Evolutionary conservation across 2,888 invertebrate genomes (phyloP), one percentile per base, ranked within the genome.

Genomic region (Timandra comae): DNA sequence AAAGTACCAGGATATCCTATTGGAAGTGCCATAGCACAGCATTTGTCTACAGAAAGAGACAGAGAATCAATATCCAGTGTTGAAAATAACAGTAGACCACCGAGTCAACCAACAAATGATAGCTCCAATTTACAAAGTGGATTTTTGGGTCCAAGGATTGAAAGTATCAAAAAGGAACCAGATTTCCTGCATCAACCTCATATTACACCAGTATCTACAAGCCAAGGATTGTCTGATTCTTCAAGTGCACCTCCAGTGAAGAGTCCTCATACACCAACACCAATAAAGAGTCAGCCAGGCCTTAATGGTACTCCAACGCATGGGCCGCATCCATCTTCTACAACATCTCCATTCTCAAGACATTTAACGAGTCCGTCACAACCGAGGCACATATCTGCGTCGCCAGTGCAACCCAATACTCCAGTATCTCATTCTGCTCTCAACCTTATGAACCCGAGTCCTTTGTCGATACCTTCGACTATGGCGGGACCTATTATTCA

Each of bases 91-190:
- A 82, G 81, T 45, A 65, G 84, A 43, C 84, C 86, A 25, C 78
- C 86, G 32, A 85, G 81, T 58, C 77, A 86, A 69, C 78, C 85
- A 34, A 68, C 79, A 42, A 81, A 77, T 64, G 85, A 87, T 48
- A 71, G 73, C 63, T 58, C 80, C 16, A 87, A 78, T 43, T 73
- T 86, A 48, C 78, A 84, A 19, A 85, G 86, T 63, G 78, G 82
- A 29, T 89, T 90, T 60, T 81, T 89, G 27, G 91, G 91, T 4
- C 91, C 92, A 9, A 87, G 89, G 48, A 79, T 91, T 50, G 91
- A 92, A 26, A 90, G 89, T 52, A 92, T 93, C 41, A 93, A 93
- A 64, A 92, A 92, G 49, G 92, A 93, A 65, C 91, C 91, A 9
- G 92, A 92, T 63, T 88, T 77, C 62, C 70, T 68, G 60, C 87